Evolutionary conservation across 1,140 invertebrate species (phyloP).

Genomic region (Euwallacea fornicatus): DNA sequence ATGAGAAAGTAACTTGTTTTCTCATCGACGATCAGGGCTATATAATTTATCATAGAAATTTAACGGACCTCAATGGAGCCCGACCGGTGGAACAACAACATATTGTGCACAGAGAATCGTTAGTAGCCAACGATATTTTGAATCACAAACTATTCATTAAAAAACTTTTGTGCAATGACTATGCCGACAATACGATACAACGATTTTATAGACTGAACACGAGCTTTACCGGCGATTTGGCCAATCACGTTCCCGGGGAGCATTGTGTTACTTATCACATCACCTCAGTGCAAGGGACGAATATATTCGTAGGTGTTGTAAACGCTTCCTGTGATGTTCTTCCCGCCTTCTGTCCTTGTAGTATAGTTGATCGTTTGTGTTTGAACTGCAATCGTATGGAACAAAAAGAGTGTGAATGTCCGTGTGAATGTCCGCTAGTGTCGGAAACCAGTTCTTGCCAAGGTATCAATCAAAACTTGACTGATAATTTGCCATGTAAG

Average conservation of each 20-base stretch:
- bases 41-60: slow-evolving; percentile 81
- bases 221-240: slow-evolving; percentile 71
- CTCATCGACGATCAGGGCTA: slow-evolving; percentile 90
- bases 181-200: slow-evolving; percentile 74
- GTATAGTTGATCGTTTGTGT: slow-evolving; percentile 84
- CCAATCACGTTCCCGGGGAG: slow-evolving; percentile 84
- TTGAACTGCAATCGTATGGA: slow-evolving; percentile 94
- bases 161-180: slow-evolving; percentile 80
- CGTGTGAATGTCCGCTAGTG: slow-evolving; percentile 85
- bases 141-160: slow-evolving; percentile 81
- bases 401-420: slow-evolving; percentile 92
- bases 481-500: slow-evolving; percentile 39
- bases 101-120: slow-evolving; percentile 80
- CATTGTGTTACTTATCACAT: slow-evolving; percentile 89
- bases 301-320: slow-evolving; percentile 85
- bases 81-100: slow-evolving; percentile 72
- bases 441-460: slow-evolving; percentile 52
- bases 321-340: slow-evolving; percentile 80
- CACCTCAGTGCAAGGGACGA: slow-evolving; percentile 77
- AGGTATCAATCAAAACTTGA: slow-evolving; percentile 30
- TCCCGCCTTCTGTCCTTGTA: slow-evolving; percentile 89
- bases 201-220: slow-evolving; percentile 83
- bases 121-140: slow-evolving; percentile 86
- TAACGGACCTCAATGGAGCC: slow-evolving; percentile 68
- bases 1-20: slow-evolving; percentile 79